phyloP scores from a whole-genome alignment of 1,140 invertebrate species.

The Portunus trituberculatus region DNA sequence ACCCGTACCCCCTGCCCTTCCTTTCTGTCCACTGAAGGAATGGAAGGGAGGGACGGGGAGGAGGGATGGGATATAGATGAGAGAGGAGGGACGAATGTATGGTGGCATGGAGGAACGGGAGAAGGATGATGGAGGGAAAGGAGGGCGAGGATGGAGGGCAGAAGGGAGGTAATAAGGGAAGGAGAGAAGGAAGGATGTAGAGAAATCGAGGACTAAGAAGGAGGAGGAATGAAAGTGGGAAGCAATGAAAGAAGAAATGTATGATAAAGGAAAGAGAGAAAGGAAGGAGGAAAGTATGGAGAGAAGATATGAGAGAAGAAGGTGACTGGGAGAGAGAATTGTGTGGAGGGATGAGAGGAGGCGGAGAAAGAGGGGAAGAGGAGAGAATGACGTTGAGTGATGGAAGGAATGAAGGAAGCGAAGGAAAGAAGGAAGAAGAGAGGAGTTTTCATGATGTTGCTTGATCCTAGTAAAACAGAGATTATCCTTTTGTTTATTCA shows the following conservation, averaged over 20 bases:
- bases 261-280: background rate
- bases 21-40: constrained; percentile 30
- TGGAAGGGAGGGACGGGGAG: background rate
- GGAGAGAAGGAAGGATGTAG: background rate
- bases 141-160: background rate
- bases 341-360: background rate
- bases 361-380: background rate
- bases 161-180: background rate
- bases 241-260: background rate
- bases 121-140: background rate
- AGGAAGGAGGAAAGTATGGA: background rate
- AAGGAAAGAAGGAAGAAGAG: background rate
- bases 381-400: background rate
- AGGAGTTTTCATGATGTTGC: no score
- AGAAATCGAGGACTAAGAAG: no score
- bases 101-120: background rate
- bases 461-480: no score
- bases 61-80: no score
- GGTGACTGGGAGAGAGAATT: background rate
- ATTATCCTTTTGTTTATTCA: no score
- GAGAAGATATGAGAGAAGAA: background rate
- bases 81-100: background rate
- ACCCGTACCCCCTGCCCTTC: background rate
- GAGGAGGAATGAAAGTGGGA: background rate
- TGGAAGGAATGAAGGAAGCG: background rate